phyloP scores from a whole-genome alignment of 2,797 vertebrate species.

The Acanthurus lineatus region DNA sequence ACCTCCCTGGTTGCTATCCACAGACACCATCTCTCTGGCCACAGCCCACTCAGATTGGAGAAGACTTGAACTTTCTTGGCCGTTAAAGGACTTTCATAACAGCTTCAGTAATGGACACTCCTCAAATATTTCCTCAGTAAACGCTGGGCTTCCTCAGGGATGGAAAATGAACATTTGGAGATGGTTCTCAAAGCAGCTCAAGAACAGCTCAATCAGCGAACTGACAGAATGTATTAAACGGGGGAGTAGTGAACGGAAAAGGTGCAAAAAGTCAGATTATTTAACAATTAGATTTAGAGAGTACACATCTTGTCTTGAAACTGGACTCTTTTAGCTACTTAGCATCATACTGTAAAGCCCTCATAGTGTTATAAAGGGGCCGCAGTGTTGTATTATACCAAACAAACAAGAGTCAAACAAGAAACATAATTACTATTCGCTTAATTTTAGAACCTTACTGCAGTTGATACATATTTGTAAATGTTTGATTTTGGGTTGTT shows the following conservation, averaged over 20 bases:
- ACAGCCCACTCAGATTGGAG: conserved; percentile 19
- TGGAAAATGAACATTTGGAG: conserved; percentile 38
- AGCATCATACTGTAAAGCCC: not conserved
- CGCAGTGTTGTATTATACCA: not conserved
- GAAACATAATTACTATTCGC: not conserved
- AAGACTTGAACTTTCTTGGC: conserved; percentile 51
- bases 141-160: conserved; percentile 30
- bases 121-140: conserved; percentile 71
- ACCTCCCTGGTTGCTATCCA: conserved; percentile 43
- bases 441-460: not conserved
- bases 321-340: not conserved
- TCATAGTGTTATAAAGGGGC: not conserved
- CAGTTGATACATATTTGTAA: not conserved
- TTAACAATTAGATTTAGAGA: conserved; percentile 1
- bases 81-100: conserved; percentile 52
- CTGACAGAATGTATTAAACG: conserved; percentile 24
- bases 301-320: conserved; percentile 24
- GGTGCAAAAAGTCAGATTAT: conserved; percentile 16
- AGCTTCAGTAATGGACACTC: conserved; percentile 56
- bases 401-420: not conserved
- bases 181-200: conserved; percentile 32
- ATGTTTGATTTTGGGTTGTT: not conserved
- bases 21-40: conserved; percentile 50
- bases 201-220: conserved; percentile 24
- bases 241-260: conserved; percentile 8